Conservation (phyloP, 2,888 invertebrate species). For the Apodemia duryi region DNA sequence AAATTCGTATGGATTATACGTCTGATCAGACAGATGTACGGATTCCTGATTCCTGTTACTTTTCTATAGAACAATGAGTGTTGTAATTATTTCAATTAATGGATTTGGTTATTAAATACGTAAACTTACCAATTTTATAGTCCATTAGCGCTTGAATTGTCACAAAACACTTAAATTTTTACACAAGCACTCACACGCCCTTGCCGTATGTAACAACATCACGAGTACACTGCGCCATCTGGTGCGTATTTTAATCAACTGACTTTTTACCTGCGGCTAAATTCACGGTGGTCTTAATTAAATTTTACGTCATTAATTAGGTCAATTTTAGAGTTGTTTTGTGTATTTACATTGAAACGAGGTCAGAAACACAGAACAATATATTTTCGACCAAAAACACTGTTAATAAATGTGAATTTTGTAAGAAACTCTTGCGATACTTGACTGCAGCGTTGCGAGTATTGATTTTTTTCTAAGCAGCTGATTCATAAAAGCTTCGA, state of each 20-base stretch:
- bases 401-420: conserved; percentile 10
- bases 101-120: conserved; percentile 38
- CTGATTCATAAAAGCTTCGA: conserved; percentile 55
- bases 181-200: conserved; percentile 79
- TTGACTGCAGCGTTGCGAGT: conserved; percentile 35
- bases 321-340: conserved; percentile 6
- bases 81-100: conserved; percentile 39
- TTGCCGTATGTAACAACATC: conserved; percentile 73
- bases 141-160: conserved; percentile 62
- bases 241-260: conserved; percentile 43
- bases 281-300: conserved; percentile 55
- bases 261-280: conserved; percentile 50
- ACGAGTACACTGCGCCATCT: conserved; percentile 76
- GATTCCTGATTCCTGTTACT: conserved; percentile 57
- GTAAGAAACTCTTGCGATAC: neutral
- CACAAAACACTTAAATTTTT: conserved; percentile 73
- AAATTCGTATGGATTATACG: conserved; percentile 65
- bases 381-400: conserved; percentile 4
- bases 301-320: conserved; percentile 47
- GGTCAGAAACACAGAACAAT: conserved; percentile 28
- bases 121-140: conserved; percentile 64
- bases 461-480: conserved; percentile 68
- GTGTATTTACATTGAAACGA: neutral
- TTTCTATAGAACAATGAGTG: conserved; percentile 51
- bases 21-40: conserved; percentile 70